These are phyloP conservation scores for Adelges cooleyi DNA, from an alignment of 1,140 invertebrate genomes.

Conservation along the genomic window DNA sequence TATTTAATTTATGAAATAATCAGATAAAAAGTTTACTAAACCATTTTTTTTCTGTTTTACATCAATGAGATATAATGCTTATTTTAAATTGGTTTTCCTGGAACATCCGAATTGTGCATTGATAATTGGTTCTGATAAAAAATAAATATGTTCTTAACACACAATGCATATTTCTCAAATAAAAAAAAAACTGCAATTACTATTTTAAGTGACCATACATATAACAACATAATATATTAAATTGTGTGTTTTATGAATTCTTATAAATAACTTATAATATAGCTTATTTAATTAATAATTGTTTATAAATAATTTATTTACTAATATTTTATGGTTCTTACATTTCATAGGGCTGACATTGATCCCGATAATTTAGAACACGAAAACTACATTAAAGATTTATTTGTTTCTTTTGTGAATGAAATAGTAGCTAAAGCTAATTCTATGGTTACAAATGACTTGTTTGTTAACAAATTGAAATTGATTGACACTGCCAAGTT, in stretches of 20 bases:
- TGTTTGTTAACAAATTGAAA: conserved; percentile 68
- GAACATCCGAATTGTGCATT: conserved; percentile 4
- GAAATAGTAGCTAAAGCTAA: conserved; percentile 66
- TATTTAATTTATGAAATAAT: too few relatives aligned
- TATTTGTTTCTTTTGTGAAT: conserved; percentile 58
- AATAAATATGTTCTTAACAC: too few relatives aligned
- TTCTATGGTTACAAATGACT: conserved; percentile 52
- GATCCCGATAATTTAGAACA: conserved; percentile 57
- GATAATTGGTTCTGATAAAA: conserved; percentile 19
- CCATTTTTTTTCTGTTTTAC: too few relatives aligned
- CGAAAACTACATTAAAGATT: conserved; percentile 43
- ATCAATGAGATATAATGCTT: neutral
- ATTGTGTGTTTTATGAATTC: neutral
- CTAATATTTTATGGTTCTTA: too few relatives aligned
- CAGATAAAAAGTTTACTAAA: too few relatives aligned
- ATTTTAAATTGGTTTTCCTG: conserved; percentile 17
- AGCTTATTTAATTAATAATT: neutral
- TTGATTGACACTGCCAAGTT: conserved; percentile 64
- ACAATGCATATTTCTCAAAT: too few relatives aligned
- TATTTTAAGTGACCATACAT: too few relatives aligned
- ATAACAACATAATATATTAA: neutral
- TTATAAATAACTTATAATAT: neutral
- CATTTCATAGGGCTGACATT: conserved; percentile 52
- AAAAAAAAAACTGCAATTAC: too few relatives aligned
- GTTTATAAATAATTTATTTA: neutral